Base-by-base conservation (phyloP, 2,113 vertebrate genomes). In the Motacilla tschutschensis region DNA sequence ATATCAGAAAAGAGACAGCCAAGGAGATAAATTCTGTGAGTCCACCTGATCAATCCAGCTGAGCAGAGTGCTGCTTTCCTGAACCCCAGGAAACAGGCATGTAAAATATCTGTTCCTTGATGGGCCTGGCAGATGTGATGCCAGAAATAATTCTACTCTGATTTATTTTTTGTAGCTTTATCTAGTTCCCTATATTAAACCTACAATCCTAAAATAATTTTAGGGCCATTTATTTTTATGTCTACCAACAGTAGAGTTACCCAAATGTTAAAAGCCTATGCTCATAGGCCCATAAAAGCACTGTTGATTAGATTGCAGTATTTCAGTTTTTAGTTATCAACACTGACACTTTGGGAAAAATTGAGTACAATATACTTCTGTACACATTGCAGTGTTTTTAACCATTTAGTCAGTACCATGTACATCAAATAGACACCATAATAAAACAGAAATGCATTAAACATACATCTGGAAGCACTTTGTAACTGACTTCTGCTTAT, bases 191-290 rank as follows among this genome's bases (percentile, higher is more conserved):
- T 89, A 89, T 94, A 92, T 91, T 95, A 94, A 95, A 94, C 79
- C 74, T 94, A 91, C 83, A 93, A 94, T 85, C 92, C 91, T 94
- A 94, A 95, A 94, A 94, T 94, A 94, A 95, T 94, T 94, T 93
- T 94, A 94, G 77, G 93, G 50, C 87, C 94, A 94, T 94, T 94
- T 94, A 94, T 94, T 95, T 95, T 95, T 94, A 93, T 95, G 93
- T 89, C 92, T 94, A 94, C 92, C 91, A 94, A 94, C 89, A 93
- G 91, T 78, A 91, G 91, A 94, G 87, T 92, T 93, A 93, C 85
- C 91, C 91, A 89, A 95, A 94, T 92, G 92, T 94, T 95, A 95
- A 95, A 95, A 95, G 89, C 87, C 87, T 85, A 76, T 80, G 83
- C 88, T 92, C 87, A 79, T 83, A 90, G 83, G 87, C 50, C 93